These are phyloP conservation scores for Pygoscelis antarcticus DNA, from an alignment of 2,113 vertebrate species.

Conservation along the genomic window DNA sequence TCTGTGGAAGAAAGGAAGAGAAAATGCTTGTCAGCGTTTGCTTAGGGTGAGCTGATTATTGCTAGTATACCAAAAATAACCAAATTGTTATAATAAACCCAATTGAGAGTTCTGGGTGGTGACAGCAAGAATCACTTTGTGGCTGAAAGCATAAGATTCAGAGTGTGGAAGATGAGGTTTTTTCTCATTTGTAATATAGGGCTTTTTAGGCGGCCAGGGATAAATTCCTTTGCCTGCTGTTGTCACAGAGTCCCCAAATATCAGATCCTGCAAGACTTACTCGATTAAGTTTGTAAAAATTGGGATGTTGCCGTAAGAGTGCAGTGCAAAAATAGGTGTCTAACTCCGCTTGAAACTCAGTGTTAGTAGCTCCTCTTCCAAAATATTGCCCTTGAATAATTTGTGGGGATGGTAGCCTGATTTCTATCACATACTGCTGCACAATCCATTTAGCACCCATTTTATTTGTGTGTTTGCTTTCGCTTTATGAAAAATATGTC, in stretches of 20 bases:
- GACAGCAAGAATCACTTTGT: not conserved
- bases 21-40: not conserved
- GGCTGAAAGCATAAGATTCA: accelerated
- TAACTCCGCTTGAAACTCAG: not conserved
- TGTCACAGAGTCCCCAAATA: not conserved
- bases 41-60: not conserved
- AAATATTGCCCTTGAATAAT: not conserved
- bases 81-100: too few species aligned
- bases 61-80: not conserved
- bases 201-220: not conserved
- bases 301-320: accelerated
- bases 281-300: not conserved
- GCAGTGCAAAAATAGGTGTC: not conserved
- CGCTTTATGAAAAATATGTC: not conserved
- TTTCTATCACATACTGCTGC: accelerated
- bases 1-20: not conserved
- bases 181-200: not conserved
- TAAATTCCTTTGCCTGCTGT: not conserved
- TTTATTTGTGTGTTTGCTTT: not conserved
- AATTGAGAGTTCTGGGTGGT: not conserved
- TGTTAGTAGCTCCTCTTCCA: not conserved
- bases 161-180: not conserved
- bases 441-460: not conserved
- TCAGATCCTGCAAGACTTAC: not conserved
- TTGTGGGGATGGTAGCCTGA: not conserved